Evolutionary conservation across 1,140 invertebrate genomes (phyloP).

Genomic region (Anagrus nilaparvatae): DNA sequence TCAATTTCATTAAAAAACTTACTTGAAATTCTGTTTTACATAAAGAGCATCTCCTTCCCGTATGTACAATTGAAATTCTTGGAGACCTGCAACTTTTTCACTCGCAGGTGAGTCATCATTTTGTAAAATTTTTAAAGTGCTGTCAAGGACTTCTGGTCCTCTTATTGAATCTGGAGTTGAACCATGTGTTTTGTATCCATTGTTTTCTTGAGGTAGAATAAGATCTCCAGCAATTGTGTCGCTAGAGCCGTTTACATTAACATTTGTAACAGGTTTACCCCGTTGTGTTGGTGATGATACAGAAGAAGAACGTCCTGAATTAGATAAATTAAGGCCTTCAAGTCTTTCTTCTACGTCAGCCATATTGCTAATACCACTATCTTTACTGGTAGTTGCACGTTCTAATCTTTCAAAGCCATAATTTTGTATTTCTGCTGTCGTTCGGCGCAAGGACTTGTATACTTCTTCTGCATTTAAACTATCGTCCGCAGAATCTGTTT

Average conservation of each 20-base stretch:
- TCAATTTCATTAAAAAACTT: constrained; percentile 13
- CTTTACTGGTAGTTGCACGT: constrained; percentile 74
- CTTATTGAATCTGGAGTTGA: constrained; percentile 31
- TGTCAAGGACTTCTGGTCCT: constrained; percentile 36
- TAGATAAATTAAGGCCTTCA: constrained; percentile 41
- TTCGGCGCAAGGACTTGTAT: constrained; percentile 74
- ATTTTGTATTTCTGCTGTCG: constrained; percentile 88
- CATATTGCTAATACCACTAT: constrained; percentile 82
- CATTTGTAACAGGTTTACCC: constrained; percentile 30
- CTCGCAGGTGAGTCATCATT: constrained; percentile 22
- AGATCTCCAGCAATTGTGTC: constrained; percentile 39
- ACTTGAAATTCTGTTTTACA: constrained; percentile 48
- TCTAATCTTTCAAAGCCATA: constrained; percentile 67
- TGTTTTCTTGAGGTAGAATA: constrained; percentile 39
- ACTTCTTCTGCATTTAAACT: constrained; percentile 78
- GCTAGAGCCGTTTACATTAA: constrained; percentile 36
- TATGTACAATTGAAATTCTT: constrained; percentile 38
- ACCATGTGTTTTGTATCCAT: constrained; percentile 37
- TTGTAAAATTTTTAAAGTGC: constrained; percentile 33
- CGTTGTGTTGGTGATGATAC: constrained; percentile 42
- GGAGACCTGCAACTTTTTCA: constrained; percentile 30
- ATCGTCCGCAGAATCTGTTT: constrained; percentile 46
- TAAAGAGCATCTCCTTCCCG: constrained; percentile 34
- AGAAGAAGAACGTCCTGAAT: constrained; percentile 41
- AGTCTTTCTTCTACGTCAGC: constrained; percentile 49